Percentiles rank a stretch among this genome's conserved stretches.
Conservation (phyloP, 2,888 invertebrate species). For the Drosophila rellima region DNA sequence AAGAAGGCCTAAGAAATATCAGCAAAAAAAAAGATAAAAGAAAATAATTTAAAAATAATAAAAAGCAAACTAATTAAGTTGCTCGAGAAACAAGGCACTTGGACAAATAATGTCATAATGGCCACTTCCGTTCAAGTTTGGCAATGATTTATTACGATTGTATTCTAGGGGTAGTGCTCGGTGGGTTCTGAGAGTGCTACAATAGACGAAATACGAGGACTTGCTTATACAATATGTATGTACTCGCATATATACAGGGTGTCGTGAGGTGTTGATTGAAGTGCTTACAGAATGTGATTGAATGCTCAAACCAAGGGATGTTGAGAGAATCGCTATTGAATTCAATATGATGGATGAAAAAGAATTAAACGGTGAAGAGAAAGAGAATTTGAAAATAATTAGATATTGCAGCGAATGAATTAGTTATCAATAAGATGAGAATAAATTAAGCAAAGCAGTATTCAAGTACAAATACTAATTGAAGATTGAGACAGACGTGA, state of each 20-base stretch:
- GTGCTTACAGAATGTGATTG: constrained; percentile 26
- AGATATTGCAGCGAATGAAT: constrained; percentile 1
- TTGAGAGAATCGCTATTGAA: constrained; percentile 2
- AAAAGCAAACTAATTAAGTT: constrained; percentile 73
- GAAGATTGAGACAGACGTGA: not conserved
- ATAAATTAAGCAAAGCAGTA: not conserved
- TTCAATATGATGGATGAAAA: constrained; percentile 5
- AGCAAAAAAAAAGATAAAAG: not conserved
- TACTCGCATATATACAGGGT: constrained; percentile 14
- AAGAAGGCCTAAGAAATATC: constrained; percentile 6
- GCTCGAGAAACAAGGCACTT: constrained; percentile 26
- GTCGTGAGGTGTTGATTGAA: constrained; percentile 30
- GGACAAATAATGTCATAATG: constrained; percentile 62
- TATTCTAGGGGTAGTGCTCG: constrained; percentile 11
- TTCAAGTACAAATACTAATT: not conserved
- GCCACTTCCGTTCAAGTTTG: constrained; percentile 63
- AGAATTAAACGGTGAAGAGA: not conserved
- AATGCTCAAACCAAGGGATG: constrained; percentile 16
- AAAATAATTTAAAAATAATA: constrained; percentile 5
- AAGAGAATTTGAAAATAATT: not conserved
- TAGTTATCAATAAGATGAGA: not conserved
- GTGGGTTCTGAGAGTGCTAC: not conserved
- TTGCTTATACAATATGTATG: not conserved
- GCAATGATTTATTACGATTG: constrained; percentile 67
- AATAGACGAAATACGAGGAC: constrained; percentile 1